Conservation (phyloP, 2,888 invertebrate genomes). For the Agrochola circellaris region DNA sequence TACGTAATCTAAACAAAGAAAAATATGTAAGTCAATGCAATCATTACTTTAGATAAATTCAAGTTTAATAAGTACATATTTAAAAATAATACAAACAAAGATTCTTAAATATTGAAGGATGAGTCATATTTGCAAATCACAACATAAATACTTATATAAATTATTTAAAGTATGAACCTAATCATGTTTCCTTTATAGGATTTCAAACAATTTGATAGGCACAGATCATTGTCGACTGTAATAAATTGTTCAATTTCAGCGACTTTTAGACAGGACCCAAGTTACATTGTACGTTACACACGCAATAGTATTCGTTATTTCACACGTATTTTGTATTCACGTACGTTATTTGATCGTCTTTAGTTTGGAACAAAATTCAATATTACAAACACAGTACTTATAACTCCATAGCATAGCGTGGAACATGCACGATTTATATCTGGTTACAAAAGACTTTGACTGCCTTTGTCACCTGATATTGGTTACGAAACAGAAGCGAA, state of each 20-base stretch:
- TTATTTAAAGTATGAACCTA: neutral
- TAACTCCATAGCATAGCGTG: neutral
- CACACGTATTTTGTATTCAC: neutral
- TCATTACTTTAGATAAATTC: neutral
- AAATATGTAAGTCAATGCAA: neutral
- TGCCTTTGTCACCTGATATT: constrained; percentile 37
- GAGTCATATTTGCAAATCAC: neutral
- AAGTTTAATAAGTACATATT: neutral
- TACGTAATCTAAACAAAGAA: constrained; percentile 93
- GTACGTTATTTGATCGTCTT: no score
- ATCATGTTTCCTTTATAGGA: neutral
- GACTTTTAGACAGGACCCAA: neutral
- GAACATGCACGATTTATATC: constrained; percentile 20
- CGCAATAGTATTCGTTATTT: neutral
- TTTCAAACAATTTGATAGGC: neutral
- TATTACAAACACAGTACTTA: neutral
- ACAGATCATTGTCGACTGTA: neutral
- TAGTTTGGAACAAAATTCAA: neutral
- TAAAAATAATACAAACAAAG: neutral
- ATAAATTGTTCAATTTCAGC: neutral
- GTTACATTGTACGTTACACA: no score
- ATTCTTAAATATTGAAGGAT: neutral
- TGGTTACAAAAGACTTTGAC: constrained; percentile 30
- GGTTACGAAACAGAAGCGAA: constrained; percentile 14
- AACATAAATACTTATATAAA: neutral